Evolutionary conservation across 2,888 invertebrate genomes (phyloP), one percentile per base, ranked within the genome.

Genomic region (Aphelenchoides bicaudatus): DNA sequence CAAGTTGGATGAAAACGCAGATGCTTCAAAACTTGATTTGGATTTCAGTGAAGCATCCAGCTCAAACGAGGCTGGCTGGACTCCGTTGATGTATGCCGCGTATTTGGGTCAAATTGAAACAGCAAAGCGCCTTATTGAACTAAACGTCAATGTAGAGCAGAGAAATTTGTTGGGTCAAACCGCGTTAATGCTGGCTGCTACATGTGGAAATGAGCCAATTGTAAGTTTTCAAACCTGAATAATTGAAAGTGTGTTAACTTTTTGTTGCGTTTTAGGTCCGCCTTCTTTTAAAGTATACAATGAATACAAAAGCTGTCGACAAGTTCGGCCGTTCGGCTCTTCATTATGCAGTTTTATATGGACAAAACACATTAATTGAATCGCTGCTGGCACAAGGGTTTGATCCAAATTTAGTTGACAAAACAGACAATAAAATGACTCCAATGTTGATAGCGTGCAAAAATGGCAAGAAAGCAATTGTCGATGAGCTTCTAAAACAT

Each of bases 61-160:
- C 4, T 8, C 21, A 34, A 66, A 94, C 79, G 91, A 92, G 81
- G 89, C 90, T 0, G 93, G 94, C 0, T 94, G 93, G 94, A 93
- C 94, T 0, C 92, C 96, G 0, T 80, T 96, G 54, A 93, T 94
- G 79, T 93, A 94, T 79, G 88, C 93, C 0, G 90, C 93, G 13
- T 93, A 92, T 79, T 91, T 94, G 83, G 88, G 91, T 10, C 91
- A 91, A 79, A 82, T 85, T 52, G 88, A 88, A 77, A 89, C 90
- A 0, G 87, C 88, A 73, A 87, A 88, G 71, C 46, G 55, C 21
- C 37, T 68, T n/a, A 31, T 61, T n/a, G 19, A 39, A 47, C 25
- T 39, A 10, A 56, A 59, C 2, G 64, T 61, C n/a, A 54, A 65
- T 59, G 58, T 72, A 2, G 72, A 75, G 29, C 67, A 62, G 10